Base-by-base conservation (phyloP, 2,888 invertebrate species). In the Molorchus minor region DNA sequence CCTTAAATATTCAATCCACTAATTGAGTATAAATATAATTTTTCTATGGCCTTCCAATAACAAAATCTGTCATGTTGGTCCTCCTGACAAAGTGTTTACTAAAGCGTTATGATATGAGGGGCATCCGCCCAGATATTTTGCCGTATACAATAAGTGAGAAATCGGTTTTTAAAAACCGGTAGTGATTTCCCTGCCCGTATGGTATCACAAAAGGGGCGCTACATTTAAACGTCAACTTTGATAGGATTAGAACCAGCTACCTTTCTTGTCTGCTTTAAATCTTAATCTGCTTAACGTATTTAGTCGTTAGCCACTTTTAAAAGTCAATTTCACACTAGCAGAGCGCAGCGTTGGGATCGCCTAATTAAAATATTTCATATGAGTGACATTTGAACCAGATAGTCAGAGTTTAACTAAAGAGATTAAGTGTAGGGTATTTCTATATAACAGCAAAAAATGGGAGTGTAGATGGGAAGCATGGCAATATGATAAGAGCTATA, bases 191-290 rank as follows among this genome's bases (percentile, higher is more conserved):
- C 62, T 51, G 60, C 55, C 58, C 20, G 61, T 54, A 54, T 25
- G 46, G 40, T 47, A 55, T 64, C 62, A 71, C 69, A 70, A 70
- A n/a, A 68, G 63, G 65, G 66, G 62, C 62, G 67, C 66, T 44
- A 64, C 68, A 69, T 70, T 68, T 69, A 69, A 65, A 72, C 69
- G 76, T 75, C 74, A 76, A 72, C 67, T 71, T 68, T 75, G 73
- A 75, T 74, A 71, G 76, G 75, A 75, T 74, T 75, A 76, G 71
- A 68, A 58, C 55, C 46, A 60, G 67, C 68, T 64, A 66, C 63
- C 59, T 64, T 64, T 61, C 64, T 56, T 62, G 47, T 54, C 20
- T 16, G 55, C 51, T 46, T 56, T 44, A 59, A 52, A 65, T 68
- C 56, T 62, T 73, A 73, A 73, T 73, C 72, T 69, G 56, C 72